Percentiles rank a stretch among this genome's conserved stretches.
These are phyloP conservation scores for Crypturellus undulatus DNA, from an alignment of 2,113 vertebrate species.

Conservation along the genomic window DNA sequence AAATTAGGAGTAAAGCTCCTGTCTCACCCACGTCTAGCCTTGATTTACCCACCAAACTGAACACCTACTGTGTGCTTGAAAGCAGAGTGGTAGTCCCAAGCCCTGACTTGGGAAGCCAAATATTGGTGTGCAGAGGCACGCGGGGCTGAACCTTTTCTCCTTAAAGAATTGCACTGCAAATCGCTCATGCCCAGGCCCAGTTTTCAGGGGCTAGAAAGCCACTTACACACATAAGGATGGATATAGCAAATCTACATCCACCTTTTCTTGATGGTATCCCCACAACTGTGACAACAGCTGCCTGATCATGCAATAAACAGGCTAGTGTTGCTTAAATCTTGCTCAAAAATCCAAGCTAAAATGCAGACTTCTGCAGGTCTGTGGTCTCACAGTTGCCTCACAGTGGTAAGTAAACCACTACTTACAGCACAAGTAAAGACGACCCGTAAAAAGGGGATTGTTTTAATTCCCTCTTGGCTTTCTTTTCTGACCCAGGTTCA, in stretches of 20 bases:
- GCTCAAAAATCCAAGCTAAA: background rate
- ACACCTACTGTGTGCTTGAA: background rate
- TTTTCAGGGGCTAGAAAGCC: background rate
- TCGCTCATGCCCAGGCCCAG: background rate
- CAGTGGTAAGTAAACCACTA: background rate
- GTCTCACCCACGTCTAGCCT: constrained; percentile 5
- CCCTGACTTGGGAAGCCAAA: background rate
- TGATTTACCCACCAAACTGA: constrained; percentile 23
- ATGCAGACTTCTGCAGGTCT: background rate
- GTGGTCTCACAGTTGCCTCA: background rate
- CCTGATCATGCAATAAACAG: background rate
- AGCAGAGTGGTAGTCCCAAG: constrained; percentile 1
- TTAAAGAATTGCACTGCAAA: background rate
- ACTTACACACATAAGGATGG: rapidly evolving
- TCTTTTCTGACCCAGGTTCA: constrained; percentile 56
- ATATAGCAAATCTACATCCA: background rate
- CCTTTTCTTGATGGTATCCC: background rate
- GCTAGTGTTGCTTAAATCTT: background rate
- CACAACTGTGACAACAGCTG: background rate
- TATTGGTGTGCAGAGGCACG: background rate
- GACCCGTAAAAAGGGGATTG: background rate
- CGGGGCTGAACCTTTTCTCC: background rate
- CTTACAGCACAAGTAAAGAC: background rate
- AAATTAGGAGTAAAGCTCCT: constrained; percentile 46
- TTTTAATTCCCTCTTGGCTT: constrained; percentile 28